Evolutionary conservation across 2,888 invertebrate species (phyloP).

Genomic region (Microctonus hyperodae): DNA sequence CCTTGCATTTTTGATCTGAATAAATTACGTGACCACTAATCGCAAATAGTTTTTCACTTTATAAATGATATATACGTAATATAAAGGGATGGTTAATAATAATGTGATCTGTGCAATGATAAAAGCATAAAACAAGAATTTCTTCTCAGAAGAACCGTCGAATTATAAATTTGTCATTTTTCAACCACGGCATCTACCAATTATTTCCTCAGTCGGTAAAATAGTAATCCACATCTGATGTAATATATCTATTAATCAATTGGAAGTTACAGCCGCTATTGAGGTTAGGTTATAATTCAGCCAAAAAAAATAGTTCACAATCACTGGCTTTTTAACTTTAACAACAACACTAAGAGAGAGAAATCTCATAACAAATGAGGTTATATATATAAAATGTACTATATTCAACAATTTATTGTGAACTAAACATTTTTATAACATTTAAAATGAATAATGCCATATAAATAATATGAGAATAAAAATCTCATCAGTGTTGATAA

Average conservation of each 20-base stretch:
- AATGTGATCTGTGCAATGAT: background rate
- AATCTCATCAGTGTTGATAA: background rate
- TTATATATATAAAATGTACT: no score
- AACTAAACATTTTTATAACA: background rate
- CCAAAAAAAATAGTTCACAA: background rate
- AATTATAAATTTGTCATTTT: background rate
- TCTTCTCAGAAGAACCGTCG: background rate
- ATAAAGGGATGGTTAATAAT: background rate
- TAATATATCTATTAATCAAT: no score
- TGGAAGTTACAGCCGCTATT: no score
- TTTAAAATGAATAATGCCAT: background rate
- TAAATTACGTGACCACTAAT: constrained; percentile 16
- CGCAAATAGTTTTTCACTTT: background rate
- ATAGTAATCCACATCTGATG: background rate
- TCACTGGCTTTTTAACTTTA: no score
- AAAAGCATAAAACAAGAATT: no score
- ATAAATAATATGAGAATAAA: background rate
- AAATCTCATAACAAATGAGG: background rate
- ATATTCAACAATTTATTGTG: background rate
- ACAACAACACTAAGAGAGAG: background rate
- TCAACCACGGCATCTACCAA: background rate
- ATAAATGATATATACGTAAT: background rate
- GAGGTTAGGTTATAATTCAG: background rate
- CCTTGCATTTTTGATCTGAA: constrained; percentile 72
- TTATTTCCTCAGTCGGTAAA: background rate